Evolutionary conservation across 2,113 vertebrate genomes (phyloP).

Genomic region (Labeo rohita): DNA sequence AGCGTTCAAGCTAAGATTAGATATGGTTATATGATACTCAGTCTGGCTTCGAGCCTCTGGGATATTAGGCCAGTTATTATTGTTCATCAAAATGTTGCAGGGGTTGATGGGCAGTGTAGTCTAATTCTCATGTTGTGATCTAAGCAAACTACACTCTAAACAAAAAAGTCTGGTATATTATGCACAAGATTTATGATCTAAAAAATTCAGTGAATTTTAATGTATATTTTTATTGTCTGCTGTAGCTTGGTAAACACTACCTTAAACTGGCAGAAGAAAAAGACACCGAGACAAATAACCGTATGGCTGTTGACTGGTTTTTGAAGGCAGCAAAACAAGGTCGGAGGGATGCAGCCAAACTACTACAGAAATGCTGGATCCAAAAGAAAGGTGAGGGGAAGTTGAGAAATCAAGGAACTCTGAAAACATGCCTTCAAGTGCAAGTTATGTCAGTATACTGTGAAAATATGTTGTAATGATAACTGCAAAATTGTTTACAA

Average conservation of each 20-base stretch:
- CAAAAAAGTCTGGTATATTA: not conserved
- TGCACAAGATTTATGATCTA: not conserved
- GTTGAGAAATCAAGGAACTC: not conserved
- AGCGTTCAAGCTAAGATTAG: conserved; percentile 66
- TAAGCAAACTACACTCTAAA: not conserved
- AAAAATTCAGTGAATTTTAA: not conserved
- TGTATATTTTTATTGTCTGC: conserved; percentile 38
- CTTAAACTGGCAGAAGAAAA: conserved; percentile 80
- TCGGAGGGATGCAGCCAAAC: conserved; percentile 82
- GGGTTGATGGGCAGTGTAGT: conserved; percentile 42
- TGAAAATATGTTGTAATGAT: not conserved
- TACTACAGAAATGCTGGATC: conserved; percentile 84
- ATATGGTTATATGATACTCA: conserved; percentile 63
- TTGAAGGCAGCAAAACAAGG: conserved; percentile 92
- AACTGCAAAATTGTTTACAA: not conserved
- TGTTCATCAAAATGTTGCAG: conserved; percentile 11
- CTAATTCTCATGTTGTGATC: not conserved
- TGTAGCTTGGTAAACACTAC: conserved; percentile 87
- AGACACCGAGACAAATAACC: conserved; percentile 84
- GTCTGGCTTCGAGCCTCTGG: not conserved
- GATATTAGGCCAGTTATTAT: not conserved
- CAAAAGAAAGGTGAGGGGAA: conserved; percentile 83
- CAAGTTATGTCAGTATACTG: not conserved
- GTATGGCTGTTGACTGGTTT: conserved; percentile 86
- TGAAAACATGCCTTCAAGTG: not conserved